These are phyloP conservation scores for Zeus faber DNA, from an alignment of 2,113 vertebrate species.

Conservation along the genomic window DNA sequence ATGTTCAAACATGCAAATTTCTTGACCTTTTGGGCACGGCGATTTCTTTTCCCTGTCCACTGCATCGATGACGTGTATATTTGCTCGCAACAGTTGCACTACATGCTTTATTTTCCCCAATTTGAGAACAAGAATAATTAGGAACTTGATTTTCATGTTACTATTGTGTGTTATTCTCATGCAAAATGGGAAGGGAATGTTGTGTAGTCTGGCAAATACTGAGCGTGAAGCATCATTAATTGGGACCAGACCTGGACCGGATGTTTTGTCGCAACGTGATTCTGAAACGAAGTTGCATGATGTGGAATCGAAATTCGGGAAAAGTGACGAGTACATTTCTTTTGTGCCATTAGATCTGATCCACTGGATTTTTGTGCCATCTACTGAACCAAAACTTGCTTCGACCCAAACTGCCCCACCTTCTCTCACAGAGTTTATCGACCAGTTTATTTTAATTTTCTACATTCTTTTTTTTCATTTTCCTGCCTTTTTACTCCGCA, in stretches of 20 bases:
- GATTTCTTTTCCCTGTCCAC: constrained; percentile 22
- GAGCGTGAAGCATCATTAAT: constrained; percentile 3
- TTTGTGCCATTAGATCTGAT: constrained; percentile 29
- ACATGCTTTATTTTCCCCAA: constrained; percentile 13
- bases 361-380: constrained; percentile 52
- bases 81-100: constrained; percentile 35
- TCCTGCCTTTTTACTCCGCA: no score
- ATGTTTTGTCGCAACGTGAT: neutral
- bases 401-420: no score
- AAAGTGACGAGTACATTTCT: constrained; percentile 7
- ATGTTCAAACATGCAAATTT: constrained; percentile 27
- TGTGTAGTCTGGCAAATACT: no score
- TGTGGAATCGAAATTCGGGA: accelerated
- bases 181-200: no score
- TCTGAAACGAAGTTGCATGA: neutral
- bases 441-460: neutral
- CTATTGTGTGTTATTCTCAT: no score
- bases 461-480: no score
- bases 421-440: neutral
- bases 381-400: no score
- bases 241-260: constrained; percentile 31
- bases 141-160: no score
- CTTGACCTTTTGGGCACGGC: constrained; percentile 20
- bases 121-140: neutral
- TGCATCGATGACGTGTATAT: neutral